Evolutionary conservation across 2,113 vertebrate genomes (phyloP), one percentile per base, ranked within the genome.

Genomic region (Tretioscincus oriximinensis): DNA sequence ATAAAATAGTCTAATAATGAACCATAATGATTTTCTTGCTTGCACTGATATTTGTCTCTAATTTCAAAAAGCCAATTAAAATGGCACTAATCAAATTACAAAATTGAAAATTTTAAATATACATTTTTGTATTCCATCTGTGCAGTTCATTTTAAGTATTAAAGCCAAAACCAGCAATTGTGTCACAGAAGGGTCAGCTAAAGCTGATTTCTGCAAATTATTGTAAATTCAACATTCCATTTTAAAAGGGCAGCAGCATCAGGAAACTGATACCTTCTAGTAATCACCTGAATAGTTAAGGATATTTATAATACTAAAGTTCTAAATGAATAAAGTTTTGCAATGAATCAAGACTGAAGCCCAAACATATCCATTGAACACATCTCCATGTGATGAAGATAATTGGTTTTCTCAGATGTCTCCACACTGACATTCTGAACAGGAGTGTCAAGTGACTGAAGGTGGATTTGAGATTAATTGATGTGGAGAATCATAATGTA

Each of bases 191-290:
- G 6, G n/a, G 7, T 75, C 28, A 81, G 71, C 77, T 67, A 80
- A 86, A 88, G 85, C 11, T 49, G 74, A 9, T 2, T 29, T 76
- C 45, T 28, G 26, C 61, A 45, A 82, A 67, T n/a, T 77, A 10
- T 22, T 41, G 35, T 41, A 41, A 41, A 4, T 4, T 21, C 22
- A n/a, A 58, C 49, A 51, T 67, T 77, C 28, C 11, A 7, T 78
- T 22, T 69, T 69, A 70, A 26, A 35, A 22, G 3, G 4, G 54
- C 54, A 58, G 12, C 54, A 21, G 20, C 5, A n/a, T 31, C 68
- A 12, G 11, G 54, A 22, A 9, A 24, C 21, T 41, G 18, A 76
- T 41, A 31, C 10, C 20, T 60, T 60, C 51, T 60, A 20, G 11
- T 74, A 76, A 76, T 63, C 31, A 63, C n/a, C 73, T 73, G 35